These are phyloP conservation scores for Trissolcus brochymenae DNA, from an alignment of 2,888 invertebrate genomes.

Conservation along the genomic window DNA sequence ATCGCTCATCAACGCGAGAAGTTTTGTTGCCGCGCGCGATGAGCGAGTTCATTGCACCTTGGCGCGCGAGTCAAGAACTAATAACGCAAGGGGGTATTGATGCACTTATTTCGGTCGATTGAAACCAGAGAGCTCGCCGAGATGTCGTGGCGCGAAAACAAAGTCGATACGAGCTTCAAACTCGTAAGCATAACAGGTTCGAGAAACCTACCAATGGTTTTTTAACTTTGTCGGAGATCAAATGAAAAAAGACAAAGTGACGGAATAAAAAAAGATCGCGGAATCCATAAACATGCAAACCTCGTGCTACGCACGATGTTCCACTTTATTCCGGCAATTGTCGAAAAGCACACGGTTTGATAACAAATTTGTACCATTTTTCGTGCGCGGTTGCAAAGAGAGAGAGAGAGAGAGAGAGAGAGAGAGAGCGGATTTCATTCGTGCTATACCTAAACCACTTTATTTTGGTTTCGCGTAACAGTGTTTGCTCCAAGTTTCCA, in stretches of 20 bases:
- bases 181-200: not conserved
- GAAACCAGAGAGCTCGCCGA: conserved; percentile 2
- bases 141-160: not conserved
- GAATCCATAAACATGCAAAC: not conserved
- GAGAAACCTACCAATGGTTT: conserved; percentile 19
- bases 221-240: not conserved
- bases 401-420: too few relatives aligned
- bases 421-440: not conserved
- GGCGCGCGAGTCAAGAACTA: conserved; percentile 32
- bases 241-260: not conserved
- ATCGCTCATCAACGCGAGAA: conserved; percentile 32
- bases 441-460: not conserved
- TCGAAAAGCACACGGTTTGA: not conserved
- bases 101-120: conserved; percentile 40
- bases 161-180: not conserved
- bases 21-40: too few relatives aligned
- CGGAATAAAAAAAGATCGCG: too few relatives aligned
- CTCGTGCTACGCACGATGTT: not conserved
- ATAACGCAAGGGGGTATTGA: conserved; percentile 28
- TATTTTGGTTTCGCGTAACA: not conserved
- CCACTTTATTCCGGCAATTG: not conserved
- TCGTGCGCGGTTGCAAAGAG: too few relatives aligned
- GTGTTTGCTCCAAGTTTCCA: not conserved
- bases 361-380: not conserved
- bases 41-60: conserved; percentile 34